Conservation (phyloP, 2,113 vertebrate genomes). For the Ia io region DNA sequence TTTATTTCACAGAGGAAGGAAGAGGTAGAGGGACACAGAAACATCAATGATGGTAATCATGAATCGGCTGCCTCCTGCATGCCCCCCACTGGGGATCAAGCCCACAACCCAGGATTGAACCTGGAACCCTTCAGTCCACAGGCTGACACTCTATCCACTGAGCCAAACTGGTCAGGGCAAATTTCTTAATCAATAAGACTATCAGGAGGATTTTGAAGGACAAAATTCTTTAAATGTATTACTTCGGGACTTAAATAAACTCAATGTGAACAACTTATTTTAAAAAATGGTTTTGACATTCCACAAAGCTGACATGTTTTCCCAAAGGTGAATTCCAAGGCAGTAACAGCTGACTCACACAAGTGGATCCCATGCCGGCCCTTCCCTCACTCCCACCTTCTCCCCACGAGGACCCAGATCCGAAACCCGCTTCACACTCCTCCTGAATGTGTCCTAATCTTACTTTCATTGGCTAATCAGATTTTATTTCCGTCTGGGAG, state of each 20-base stretch:
- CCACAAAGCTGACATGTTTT: conserved; percentile 36
- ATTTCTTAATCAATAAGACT: background rate
- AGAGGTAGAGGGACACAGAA: too few species aligned
- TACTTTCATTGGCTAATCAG: background rate
- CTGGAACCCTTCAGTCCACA: too few species aligned
- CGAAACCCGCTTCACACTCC: background rate
- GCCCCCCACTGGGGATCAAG: too few species aligned
- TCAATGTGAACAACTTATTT: conserved; percentile 66
- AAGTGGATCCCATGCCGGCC: too few species aligned
- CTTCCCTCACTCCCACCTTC: too few species aligned
- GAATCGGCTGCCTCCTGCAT: too few species aligned
- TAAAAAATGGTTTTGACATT: conserved; percentile 43
- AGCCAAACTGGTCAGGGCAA: too few species aligned
- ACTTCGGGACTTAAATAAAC: conserved; percentile 27
- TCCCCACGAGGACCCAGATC: background rate
- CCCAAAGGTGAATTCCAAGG: background rate
- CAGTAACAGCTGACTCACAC: background rate
- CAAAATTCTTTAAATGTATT: background rate
- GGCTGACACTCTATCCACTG: too few species aligned
- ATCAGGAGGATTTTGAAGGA: background rate
- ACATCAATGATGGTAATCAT: too few species aligned
- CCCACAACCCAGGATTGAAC: too few species aligned
- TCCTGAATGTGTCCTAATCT: background rate
- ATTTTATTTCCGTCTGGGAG: background rate
- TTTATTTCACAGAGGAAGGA: too few species aligned